A percentile compares a stretch with the other conserved stretches of the same genome.
Conservation (phyloP, 2,113 vertebrate genomes). For the Elanus axillaris region DNA sequence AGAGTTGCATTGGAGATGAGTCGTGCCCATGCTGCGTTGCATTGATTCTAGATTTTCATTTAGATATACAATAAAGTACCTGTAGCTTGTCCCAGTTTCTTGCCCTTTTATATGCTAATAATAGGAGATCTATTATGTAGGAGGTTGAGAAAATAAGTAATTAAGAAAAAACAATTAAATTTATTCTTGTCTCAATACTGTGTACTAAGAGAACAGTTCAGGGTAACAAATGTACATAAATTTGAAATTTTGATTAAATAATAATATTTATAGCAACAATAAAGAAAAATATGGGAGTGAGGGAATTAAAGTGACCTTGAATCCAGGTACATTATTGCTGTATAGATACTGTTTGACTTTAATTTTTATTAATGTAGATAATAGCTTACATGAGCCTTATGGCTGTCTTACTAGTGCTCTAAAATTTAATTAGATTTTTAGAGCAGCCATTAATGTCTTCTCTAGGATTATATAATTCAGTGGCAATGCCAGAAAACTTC, state of each 20-base stretch:
- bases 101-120: background rate
- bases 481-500: slow-evolving; percentile 44
- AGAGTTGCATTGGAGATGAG: background rate
- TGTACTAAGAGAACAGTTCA: background rate
- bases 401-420: slow-evolving; percentile 69
- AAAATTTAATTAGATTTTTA: slow-evolving; percentile 82
- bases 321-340: slow-evolving; percentile 47
- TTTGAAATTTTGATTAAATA: slow-evolving; percentile 44
- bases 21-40: rapidly evolving
- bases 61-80: background rate
- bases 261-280: slow-evolving; percentile 34
- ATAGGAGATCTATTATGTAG: background rate
- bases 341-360: slow-evolving; percentile 67
- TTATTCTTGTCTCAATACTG: background rate
- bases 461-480: slow-evolving; percentile 69
- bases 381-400: slow-evolving; percentile 76
- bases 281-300: slow-evolving; percentile 5
- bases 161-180: background rate
- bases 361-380: slow-evolving; percentile 78
- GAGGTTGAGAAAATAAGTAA: background rate
- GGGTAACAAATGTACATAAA: background rate
- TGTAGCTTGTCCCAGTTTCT: background rate
- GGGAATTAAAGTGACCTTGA: slow-evolving; percentile 71
- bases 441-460: slow-evolving; percentile 77
- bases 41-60: background rate